Base-by-base conservation (phyloP, 2,888 invertebrate species). In the Tinea trinotella region DNA sequence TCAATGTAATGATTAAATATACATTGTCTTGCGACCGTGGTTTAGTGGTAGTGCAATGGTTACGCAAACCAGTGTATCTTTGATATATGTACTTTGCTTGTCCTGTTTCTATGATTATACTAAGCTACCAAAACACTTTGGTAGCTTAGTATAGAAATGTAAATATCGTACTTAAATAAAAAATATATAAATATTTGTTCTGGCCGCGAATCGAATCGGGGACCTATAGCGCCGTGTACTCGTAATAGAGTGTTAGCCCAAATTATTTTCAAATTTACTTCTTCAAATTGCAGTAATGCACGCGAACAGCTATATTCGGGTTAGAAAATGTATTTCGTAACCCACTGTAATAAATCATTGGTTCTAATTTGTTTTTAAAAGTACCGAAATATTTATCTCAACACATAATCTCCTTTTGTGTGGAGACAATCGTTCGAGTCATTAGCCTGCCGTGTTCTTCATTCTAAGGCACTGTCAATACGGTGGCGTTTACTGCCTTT, bases 281-380 rank as follows among this genome's bases (percentile, higher is more conserved):
- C 77, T 77, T 75, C 70, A 83, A 85, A 84, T 84, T 84, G 77
- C 76, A 60, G 79, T 79, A 76, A 64, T 65, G 80, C 85, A 85
- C 84, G 85, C 85, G 74, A 84, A 73, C 76, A 68, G 72, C 73
- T 68, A 70, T 73, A 74, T 71, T 71, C 70, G 68, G 66, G 68
- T 50, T 61, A 57, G 10, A 55, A 17, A 35, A 53, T 24, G 15
- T 52, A 52, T 56, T 52, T 56, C 56, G 55, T 53, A 56, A 56
- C 52, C 20, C 44, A 35, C 48, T 49, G 52, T 64, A 80, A 84
- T 84, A 84, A 84, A 84, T 84, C 84, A 84, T 81, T 67, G 74
- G 74, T 70, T 73, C 83, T 85, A 84, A 85, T 85, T 84, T 85
- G 81, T 80, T 85, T 84, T 85, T 84, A 82, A 85, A 85, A 76